phyloP scores from a whole-genome alignment of 2,113 vertebrate species.

The Capra hircus region DNA sequence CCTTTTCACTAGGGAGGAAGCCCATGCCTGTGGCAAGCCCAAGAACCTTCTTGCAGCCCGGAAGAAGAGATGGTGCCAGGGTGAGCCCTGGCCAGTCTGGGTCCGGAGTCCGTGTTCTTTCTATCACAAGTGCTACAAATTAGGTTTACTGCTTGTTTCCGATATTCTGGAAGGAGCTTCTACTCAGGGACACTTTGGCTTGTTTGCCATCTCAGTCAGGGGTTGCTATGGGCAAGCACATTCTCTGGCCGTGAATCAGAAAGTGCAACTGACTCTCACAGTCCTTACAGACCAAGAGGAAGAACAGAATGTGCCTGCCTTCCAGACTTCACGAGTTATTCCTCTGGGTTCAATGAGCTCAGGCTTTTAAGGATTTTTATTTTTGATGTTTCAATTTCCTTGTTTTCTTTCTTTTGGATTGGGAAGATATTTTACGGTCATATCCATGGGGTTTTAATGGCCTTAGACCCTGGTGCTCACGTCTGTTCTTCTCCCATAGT shows the following conservation, averaged over 20 bases:
- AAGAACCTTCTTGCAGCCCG: not conserved
- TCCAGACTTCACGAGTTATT: not conserved
- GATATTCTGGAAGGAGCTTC: not conserved
- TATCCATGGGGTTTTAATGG: not conserved
- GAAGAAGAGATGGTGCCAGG: not conserved
- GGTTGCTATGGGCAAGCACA: not conserved
- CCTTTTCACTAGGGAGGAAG: not conserved
- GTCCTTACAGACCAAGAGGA: not conserved
- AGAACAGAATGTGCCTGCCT: not conserved
- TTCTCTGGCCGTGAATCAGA: not conserved
- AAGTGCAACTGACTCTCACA: not conserved
- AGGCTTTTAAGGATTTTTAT: constrained; percentile 29
- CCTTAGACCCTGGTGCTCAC: not conserved
- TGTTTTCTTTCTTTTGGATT: constrained; percentile 16
- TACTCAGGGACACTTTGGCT: not conserved
- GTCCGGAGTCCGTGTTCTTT: not conserved
- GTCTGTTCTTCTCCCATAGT: not conserved
- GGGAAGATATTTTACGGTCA: not conserved
- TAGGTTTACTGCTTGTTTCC: not conserved
- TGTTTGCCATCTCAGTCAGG: not conserved
- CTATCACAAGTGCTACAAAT: not conserved
- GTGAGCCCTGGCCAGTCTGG: not conserved
- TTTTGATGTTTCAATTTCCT: constrained; percentile 41
- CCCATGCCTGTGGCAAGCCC: not conserved
- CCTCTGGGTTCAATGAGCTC: constrained; percentile 17